Base-by-base conservation (phyloP, 1,140 invertebrate species). In the Pseudomyrmex cubaensis region DNA sequence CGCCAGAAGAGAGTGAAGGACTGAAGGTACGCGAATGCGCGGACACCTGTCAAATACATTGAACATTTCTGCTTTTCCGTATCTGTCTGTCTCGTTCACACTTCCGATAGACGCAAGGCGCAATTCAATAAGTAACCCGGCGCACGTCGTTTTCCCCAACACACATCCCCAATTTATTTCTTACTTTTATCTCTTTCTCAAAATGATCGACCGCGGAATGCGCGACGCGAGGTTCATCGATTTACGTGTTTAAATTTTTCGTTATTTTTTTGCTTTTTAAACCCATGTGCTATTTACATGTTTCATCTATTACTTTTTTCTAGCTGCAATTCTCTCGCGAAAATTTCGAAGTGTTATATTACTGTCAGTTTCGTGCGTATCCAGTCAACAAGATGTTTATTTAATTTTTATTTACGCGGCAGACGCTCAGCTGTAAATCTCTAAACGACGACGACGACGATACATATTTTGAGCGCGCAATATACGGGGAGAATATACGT, bases 31-130 rank as follows among this genome's bases (percentile, higher is more conserved):
- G 83, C 84, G 87, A 85, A 87, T 88, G 87, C 87, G 86, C 84
- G 86, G 76, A 87, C 83, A 87, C 85, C 86, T 88, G 87, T 88
- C 87, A 88, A 83, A 84, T 87, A 87, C 86, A 87, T 87, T 84
- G 83, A 73, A 77, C 82, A 85, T 88, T 88, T 87, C 76, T 85
- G 86, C 86, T 85, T 88, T 70, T 5, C 35, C 35, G 35, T 35
- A 5, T 35, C 86, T 87, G 83, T 87, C 84, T 85, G 86, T 67
- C 61, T 75, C 76, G 76, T 67, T 87, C 73, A 75, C 86, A 74
- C 73, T 80, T 70, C 72, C 82, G 82, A 87, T 84, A 84, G 82
- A 84, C 85, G 61, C 82, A 63, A 78, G 54, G 66, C 46, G 44
- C 61, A 75, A 73, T 74, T 82, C 72, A 73, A 88, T 88, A 88